Evolutionary conservation across 2,888 invertebrate species (phyloP).

Genomic region (Anoplius nigerrimus): DNA sequence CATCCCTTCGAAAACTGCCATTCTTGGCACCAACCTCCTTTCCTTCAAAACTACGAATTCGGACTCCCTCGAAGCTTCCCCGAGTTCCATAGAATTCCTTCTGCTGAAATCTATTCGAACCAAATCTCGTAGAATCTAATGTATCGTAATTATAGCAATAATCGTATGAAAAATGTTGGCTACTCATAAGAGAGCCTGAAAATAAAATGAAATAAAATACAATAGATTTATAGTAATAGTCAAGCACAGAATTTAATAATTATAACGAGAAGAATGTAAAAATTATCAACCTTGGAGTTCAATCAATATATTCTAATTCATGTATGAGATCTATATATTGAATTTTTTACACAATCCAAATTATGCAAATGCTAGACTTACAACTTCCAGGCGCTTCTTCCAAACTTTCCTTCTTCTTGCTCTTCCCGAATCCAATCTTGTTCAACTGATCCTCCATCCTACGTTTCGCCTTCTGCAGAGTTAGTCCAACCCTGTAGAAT

Average conservation of each 20-base stretch:
- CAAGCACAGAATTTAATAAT: too few species aligned
- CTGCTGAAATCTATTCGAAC: conserved; percentile 81
- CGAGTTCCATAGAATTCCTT: conserved; percentile 88
- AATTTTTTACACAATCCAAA: background rate
- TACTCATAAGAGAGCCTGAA: background rate
- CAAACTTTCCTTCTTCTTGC: conserved; percentile 91
- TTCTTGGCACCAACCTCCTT: conserved; percentile 87
- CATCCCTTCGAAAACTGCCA: conserved; percentile 91
- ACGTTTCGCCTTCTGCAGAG: conserved; percentile 88
- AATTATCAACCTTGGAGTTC: background rate
- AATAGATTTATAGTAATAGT: too few species aligned
- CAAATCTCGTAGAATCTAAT: background rate
- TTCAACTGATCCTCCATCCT: conserved; percentile 93
- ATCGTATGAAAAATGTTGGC: background rate
- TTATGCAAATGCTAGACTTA: conserved; percentile 73
- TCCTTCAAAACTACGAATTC: conserved; percentile 93
- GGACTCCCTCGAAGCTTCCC: conserved; percentile 87
- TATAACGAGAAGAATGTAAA: background rate
- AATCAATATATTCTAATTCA: too few species aligned
- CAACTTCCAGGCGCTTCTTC: conserved; percentile 90
- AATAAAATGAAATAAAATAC: too few species aligned
- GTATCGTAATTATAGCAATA: background rate
- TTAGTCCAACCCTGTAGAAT: conserved; percentile 78
- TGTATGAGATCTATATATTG: too few species aligned
- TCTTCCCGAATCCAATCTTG: conserved; percentile 87